Percentiles rank a stretch among this genome's conserved stretches.
These are phyloP conservation scores for Coelinius sp. DNA, from an alignment of 2,888 invertebrate species.

Conservation along the genomic window DNA sequence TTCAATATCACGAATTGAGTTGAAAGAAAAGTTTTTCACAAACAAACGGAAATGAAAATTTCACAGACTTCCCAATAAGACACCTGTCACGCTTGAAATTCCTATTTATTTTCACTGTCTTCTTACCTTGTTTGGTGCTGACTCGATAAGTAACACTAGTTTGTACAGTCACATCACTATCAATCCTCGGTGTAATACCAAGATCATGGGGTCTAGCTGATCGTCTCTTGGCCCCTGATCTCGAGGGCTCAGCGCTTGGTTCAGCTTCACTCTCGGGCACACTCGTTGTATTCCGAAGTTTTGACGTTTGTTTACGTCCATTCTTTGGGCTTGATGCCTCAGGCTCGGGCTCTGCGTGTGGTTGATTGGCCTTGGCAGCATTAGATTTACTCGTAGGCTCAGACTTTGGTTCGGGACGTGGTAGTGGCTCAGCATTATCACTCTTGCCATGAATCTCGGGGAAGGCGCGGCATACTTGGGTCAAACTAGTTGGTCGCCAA, in stretches of 20 bases:
- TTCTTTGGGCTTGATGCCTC: conserved; percentile 34
- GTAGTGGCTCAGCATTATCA: conserved; percentile 67
- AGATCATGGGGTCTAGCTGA: conserved; percentile 59
- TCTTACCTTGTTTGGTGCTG: conserved; percentile 75
- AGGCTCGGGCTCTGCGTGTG: conserved; percentile 57
- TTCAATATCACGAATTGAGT: too few species aligned
- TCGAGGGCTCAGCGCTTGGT: conserved; percentile 55
- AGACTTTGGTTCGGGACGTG: conserved; percentile 68
- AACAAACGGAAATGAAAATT: background rate
- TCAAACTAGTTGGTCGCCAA: conserved; percentile 88
- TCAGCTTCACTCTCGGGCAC: conserved; percentile 68
- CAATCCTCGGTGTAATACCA: conserved; percentile 56
- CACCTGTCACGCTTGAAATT: background rate
- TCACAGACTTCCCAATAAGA: background rate
- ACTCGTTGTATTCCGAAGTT: conserved; percentile 9
- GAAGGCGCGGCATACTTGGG: conserved; percentile 85
- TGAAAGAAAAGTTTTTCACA: too few species aligned
- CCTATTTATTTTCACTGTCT: background rate
- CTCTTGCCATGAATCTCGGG: conserved; percentile 76
- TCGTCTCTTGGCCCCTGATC: conserved; percentile 62
- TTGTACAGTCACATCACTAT: conserved; percentile 79
- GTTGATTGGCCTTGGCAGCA: conserved; percentile 57
- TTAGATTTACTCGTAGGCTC: conserved; percentile 64
- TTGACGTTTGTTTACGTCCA: conserved; percentile 34
- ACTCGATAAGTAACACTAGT: conserved; percentile 87